Evolutionary conservation across 2,888 invertebrate genomes (phyloP).

Genomic region (Cosmorhoe ocellata): DNA sequence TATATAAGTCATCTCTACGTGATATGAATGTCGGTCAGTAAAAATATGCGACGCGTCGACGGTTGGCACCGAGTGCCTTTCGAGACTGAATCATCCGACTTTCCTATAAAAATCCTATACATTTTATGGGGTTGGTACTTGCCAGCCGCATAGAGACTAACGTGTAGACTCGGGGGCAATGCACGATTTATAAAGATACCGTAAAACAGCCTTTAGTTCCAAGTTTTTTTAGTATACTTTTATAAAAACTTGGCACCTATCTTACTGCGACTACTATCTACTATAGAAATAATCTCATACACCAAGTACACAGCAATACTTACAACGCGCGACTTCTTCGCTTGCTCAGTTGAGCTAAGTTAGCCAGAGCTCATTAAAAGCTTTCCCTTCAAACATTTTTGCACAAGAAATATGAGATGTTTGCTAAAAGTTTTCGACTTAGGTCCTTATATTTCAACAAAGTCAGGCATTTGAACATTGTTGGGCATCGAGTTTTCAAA

Average conservation of each 20-base stretch:
- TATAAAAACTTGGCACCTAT: no score
- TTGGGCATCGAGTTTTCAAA: constrained; percentile 24
- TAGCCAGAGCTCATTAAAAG: neutral
- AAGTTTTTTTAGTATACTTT: no score
- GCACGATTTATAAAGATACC: no score
- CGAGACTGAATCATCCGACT: neutral
- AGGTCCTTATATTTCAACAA: no score
- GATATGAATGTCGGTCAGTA: constrained; percentile 4
- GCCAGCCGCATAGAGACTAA: no score
- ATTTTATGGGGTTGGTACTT: constrained; percentile 7
- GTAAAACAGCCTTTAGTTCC: no score
- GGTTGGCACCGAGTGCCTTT: neutral
- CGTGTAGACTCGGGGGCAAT: no score
- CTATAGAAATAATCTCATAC: neutral
- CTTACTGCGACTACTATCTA: no score
- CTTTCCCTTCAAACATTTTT: constrained; percentile 3
- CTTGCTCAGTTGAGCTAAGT: neutral
- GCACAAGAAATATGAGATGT: constrained; percentile 6
- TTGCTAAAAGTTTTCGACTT: constrained; percentile 15
- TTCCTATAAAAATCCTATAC: constrained; percentile 1
- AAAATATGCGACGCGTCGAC: neutral
- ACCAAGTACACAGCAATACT: no score
- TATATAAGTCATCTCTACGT: neutral
- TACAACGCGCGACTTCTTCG: neutral
- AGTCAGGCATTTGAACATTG: constrained; percentile 11